These are phyloP conservation scores for Danio albolineatus DNA, from an alignment of 2,797 vertebrate species.

Conservation along the genomic window DNA sequence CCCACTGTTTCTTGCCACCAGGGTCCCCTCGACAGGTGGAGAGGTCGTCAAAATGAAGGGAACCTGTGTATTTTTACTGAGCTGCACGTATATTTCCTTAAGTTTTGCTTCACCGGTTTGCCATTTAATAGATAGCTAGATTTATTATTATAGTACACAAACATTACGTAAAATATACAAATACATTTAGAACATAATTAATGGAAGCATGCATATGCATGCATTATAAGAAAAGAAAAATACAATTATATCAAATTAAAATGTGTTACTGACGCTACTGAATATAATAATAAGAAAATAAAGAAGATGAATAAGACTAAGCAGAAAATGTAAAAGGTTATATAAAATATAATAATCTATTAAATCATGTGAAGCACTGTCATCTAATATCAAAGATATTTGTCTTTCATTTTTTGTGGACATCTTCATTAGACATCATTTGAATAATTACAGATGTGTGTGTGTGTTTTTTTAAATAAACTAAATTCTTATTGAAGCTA, in stretches of 20 bases:
- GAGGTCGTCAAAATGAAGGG: slow-evolving; percentile 19
- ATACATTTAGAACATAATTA: background rate
- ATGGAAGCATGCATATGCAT: background rate
- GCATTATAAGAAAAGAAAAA: background rate
- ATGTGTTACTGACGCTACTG: too few relatives aligned
- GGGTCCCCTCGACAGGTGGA: slow-evolving; percentile 11
- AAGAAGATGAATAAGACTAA: too few relatives aligned
- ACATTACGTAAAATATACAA: background rate
- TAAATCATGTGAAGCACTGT: background rate
- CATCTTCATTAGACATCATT: background rate
- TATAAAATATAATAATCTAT: background rate
- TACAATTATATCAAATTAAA: background rate
- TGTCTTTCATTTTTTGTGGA: background rate
- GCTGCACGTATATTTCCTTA: background rate
- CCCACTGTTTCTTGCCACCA: slow-evolving; percentile 2
- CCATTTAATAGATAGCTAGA: background rate
- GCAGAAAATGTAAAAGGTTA: too few relatives aligned
- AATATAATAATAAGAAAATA: too few relatives aligned
- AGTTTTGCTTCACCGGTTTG: background rate
- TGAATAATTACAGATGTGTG: background rate
- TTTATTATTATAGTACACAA: background rate
- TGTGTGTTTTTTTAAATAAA: too few relatives aligned
- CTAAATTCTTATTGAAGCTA: background rate
- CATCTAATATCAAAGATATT: background rate
- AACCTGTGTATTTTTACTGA: background rate